Conservation (phyloP, 2,888 invertebrate genomes). For the Marronus borbonicus region DNA sequence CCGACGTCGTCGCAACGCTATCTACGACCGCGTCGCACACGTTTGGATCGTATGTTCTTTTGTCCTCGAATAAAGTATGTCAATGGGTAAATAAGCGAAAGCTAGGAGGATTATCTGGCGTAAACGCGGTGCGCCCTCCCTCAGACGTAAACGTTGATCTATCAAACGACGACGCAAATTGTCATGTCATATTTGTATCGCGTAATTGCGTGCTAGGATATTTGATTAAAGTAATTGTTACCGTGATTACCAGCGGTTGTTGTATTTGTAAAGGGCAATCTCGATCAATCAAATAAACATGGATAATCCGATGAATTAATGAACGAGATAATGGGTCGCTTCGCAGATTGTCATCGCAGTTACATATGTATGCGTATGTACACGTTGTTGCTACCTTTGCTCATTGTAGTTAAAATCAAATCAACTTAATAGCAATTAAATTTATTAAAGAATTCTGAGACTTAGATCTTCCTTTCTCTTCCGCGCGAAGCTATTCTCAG, state of each 20-base stretch:
- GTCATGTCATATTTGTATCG: constrained; percentile 33
- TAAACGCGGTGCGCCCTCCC: not conserved
- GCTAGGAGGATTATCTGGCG: not conserved
- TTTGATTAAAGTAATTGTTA: constrained; percentile 26
- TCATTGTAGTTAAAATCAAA: too few relatives aligned
- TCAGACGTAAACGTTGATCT: not conserved
- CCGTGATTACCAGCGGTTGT: not conserved
- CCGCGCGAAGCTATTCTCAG: too few relatives aligned
- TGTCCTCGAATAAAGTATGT: constrained; percentile 13
- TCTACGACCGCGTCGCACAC: not conserved
- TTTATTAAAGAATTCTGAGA: too few relatives aligned
- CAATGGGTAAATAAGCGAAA: not conserved
- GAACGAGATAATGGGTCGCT: too few relatives aligned
- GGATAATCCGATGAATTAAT: not conserved
- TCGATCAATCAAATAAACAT: constrained; percentile 19
- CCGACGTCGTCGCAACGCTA: not conserved
- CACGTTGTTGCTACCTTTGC: too few relatives aligned
- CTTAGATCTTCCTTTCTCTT: too few relatives aligned
- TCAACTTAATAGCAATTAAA: too few relatives aligned
- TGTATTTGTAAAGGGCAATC: not conserved
- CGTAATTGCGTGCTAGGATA: constrained; percentile 11
- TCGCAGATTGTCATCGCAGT: too few relatives aligned
- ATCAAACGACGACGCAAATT: constrained; percentile 7
- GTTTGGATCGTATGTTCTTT: not conserved
- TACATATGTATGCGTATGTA: too few relatives aligned